Percentiles rank a stretch among this genome's conserved stretches.
Evolutionary conservation across 2,113 vertebrate genomes (phyloP).

Genomic region (Eira barbara): DNA sequence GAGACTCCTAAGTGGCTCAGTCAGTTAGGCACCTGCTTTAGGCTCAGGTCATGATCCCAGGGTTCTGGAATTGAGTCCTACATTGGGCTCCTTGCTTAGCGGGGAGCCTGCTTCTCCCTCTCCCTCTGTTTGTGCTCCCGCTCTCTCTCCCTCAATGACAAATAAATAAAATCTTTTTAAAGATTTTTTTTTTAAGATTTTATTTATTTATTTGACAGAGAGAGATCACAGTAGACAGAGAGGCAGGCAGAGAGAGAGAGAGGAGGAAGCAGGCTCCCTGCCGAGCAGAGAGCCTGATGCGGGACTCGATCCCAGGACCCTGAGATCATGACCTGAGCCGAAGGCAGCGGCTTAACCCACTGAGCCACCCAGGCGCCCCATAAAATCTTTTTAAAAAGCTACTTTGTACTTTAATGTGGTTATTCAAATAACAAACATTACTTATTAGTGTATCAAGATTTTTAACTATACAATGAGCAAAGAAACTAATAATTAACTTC

Average conservation of each 20-base stretch:
- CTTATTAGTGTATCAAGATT: slow-evolving; percentile 4
- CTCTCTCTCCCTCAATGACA: too few relatives aligned
- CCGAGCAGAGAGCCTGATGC: too few relatives aligned
- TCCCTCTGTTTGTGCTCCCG: too few relatives aligned
- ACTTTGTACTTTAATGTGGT: slow-evolving; percentile 11
- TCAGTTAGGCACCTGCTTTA: background rate
- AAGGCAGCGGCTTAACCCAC: too few relatives aligned
- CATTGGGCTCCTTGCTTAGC: background rate
- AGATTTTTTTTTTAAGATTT: too few relatives aligned
- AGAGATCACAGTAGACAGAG: too few relatives aligned
- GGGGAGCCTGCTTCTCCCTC: background rate
- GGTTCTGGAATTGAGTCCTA: background rate
- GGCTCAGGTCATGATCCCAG: background rate
- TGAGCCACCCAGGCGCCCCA: too few relatives aligned
- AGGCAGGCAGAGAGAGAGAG: too few relatives aligned
- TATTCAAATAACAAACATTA: background rate
- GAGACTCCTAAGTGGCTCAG: background rate
- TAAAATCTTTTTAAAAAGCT: background rate
- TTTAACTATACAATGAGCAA: slow-evolving; percentile 53
- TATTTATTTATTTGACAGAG: too few relatives aligned
- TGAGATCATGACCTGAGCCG: too few relatives aligned
- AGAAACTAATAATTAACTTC: slow-evolving; percentile 33
- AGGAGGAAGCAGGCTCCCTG: too few relatives aligned
- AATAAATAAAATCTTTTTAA: background rate
- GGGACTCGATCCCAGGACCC: too few relatives aligned